phyloP scores from a whole-genome alignment of 2,888 invertebrate species.

The Agrypnus murinus region DNA sequence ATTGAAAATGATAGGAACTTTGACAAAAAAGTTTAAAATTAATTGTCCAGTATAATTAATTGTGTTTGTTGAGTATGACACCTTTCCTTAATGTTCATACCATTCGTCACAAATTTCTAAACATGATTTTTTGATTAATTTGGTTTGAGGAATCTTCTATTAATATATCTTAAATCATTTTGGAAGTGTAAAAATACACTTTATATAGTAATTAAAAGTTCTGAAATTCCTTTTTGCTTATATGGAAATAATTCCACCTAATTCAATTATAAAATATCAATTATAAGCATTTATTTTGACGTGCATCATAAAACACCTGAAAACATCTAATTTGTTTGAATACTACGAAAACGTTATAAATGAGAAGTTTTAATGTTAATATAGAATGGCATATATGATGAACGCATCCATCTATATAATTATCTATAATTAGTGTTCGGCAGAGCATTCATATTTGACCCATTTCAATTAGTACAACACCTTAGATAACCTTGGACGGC shows the following conservation, averaged over 20 bases:
- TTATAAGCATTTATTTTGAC: conserved; percentile 12
- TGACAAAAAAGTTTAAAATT: too few relatives aligned
- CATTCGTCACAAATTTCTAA: too few relatives aligned
- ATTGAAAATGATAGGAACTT: too few relatives aligned
- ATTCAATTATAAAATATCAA: neutral
- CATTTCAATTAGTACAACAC: conserved; percentile 43
- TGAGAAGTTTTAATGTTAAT: conserved; percentile 28
- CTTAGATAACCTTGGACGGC: conserved; percentile 32
- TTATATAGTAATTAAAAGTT: too few relatives aligned
- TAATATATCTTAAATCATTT: too few relatives aligned
- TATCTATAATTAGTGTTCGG: conserved; percentile 40
- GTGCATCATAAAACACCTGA: neutral
- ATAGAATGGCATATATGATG: conserved; percentile 27
- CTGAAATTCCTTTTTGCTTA: too few relatives aligned
- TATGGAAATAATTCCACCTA: neutral
- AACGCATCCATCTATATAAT: conserved; percentile 37
- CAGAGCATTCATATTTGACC: conserved; percentile 41
- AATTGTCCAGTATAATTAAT: too few relatives aligned
- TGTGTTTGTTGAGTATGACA: too few relatives aligned
- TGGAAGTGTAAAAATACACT: too few relatives aligned
- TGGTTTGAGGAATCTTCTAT: too few relatives aligned
- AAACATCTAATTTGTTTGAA: conserved; percentile 28
- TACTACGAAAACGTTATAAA: conserved; percentile 19
- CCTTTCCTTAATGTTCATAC: too few relatives aligned
- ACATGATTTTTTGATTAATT: too few relatives aligned